Base-by-base conservation (phyloP, 2,113 vertebrate species). In the Climacteris rufus region DNA sequence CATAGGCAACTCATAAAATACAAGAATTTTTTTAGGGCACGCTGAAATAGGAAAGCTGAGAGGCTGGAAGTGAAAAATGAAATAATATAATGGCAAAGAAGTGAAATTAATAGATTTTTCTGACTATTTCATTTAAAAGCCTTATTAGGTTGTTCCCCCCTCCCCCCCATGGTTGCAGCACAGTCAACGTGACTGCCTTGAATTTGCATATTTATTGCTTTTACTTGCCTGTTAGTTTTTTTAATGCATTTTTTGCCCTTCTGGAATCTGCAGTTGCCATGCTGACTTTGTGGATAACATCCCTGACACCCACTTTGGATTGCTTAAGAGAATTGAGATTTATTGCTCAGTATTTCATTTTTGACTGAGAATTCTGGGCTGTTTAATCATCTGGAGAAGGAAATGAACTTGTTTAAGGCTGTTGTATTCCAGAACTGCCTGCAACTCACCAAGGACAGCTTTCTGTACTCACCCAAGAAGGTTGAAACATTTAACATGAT, bases 401-500 rank as follows among this genome's bases (percentile, higher is more conserved):
- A 79, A 84, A 70, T 35, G 10, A 70, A 75, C 27, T 15, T 13
- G 27, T 56, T 82, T 64, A 27, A 54, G 82, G 14, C 30, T 16
- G 4, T 9, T 50, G 70, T 15, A 16, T 56, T 35, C 27, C 40
- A 85, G 47, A 90, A 60, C 27, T 39, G 31, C 40, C n/a, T 63
- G 47, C 81, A 84, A 42, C n/a, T 81, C 2, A 3, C 42, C 53
- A 75, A 56, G 37, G 66, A 78, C 52, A 66, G 70, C 25, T 81
- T 28, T 77, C 35, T 85, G 3, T 96, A 98, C 98, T 98, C 98
- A 99, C 99, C 98, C 97, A 99, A 97, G 95, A 99, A 98, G 31
- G 99, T 95, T 0, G 99, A 98, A 64, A 99, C 97, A 68, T 98
- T 98, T 94, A 99, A 96, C 99, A 99, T 99, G 95, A 98, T 98